A percentile compares a stretch with the other conserved stretches of the same genome.
These are phyloP conservation scores for Euproctis similis DNA, from an alignment of 2,888 invertebrate species.

Conservation along the genomic window DNA sequence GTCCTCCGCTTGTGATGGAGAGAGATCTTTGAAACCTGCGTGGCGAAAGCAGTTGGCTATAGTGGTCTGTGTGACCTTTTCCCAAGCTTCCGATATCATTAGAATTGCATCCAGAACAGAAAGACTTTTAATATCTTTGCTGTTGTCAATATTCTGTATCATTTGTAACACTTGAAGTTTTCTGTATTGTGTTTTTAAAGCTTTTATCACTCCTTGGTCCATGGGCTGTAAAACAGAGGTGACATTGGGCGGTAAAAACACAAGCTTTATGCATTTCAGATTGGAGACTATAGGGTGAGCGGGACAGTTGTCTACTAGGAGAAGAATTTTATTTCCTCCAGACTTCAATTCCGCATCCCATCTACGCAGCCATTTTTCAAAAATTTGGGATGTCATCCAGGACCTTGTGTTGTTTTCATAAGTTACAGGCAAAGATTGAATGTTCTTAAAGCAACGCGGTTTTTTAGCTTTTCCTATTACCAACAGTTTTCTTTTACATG, in stretches of 20 bases:
- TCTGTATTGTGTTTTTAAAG: too few species aligned
- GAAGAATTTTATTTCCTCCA: too few species aligned
- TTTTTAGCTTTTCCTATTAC: constrained; percentile 8
- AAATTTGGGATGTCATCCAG: constrained; percentile 16
- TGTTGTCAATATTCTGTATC: too few species aligned
- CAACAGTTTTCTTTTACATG: constrained; percentile 16
- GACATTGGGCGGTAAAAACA: constrained; percentile 14
- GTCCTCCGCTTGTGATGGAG: too few species aligned
- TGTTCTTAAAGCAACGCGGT: constrained; percentile 25
- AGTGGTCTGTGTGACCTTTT: not conserved
- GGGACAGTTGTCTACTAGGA: too few species aligned
- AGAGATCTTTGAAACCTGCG: too few species aligned
- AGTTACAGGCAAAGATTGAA: not conserved
- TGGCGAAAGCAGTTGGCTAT: too few species aligned
- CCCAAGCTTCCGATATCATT: constrained; percentile 1
- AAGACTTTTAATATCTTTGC: too few species aligned
- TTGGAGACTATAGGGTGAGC: constrained; percentile 19
- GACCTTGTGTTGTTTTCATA: constrained; percentile 2
- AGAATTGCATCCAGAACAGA: constrained; percentile 3
- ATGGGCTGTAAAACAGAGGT: too few species aligned
- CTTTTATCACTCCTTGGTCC: too few species aligned
- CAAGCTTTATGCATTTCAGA: constrained; percentile 22
- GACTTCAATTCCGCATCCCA: too few species aligned
- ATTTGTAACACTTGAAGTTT: too few species aligned
- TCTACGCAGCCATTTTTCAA: not conserved